Conservation (phyloP, 2,113 vertebrate species). For the Apteryx owenii region DNA sequence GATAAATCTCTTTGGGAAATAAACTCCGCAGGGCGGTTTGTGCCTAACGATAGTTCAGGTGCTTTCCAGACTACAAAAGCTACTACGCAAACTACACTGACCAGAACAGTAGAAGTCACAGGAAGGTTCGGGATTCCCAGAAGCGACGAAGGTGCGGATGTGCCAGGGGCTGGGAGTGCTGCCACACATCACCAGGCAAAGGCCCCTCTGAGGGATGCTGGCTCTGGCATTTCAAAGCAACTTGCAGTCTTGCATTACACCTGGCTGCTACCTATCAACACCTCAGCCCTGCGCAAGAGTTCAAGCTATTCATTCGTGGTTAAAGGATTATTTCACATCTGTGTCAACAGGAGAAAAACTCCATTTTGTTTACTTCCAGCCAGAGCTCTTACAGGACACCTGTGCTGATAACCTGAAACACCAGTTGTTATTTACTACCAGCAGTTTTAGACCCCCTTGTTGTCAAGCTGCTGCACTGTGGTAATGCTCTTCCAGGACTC, state of each 20-base stretch:
- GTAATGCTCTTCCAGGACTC: neutral
- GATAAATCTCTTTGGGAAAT: neutral
- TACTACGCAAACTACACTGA: neutral
- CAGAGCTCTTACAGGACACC: neutral
- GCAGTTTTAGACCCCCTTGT: neutral
- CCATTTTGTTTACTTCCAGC: neutral
- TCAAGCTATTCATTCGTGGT: neutral
- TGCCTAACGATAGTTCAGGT: neutral
- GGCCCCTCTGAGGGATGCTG: neutral
- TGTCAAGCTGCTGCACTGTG: neutral
- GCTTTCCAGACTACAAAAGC: neutral
- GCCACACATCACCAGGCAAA: neutral
- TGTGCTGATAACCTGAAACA: neutral
- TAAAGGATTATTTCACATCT: neutral
- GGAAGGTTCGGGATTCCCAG: neutral
- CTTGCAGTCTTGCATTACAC: neutral
- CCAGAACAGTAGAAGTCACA: rapidly evolving
- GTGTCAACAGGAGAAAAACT: neutral
- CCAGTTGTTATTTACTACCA: neutral
- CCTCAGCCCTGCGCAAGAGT: neutral
- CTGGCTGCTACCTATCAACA: neutral
- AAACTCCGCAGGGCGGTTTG: neutral
- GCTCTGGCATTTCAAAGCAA: neutral
- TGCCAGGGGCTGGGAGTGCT: neutral
- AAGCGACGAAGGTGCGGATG: rapidly evolving